Conservation (phyloP, 2,797 vertebrate species). For the Crocodylus rhombifer region DNA sequence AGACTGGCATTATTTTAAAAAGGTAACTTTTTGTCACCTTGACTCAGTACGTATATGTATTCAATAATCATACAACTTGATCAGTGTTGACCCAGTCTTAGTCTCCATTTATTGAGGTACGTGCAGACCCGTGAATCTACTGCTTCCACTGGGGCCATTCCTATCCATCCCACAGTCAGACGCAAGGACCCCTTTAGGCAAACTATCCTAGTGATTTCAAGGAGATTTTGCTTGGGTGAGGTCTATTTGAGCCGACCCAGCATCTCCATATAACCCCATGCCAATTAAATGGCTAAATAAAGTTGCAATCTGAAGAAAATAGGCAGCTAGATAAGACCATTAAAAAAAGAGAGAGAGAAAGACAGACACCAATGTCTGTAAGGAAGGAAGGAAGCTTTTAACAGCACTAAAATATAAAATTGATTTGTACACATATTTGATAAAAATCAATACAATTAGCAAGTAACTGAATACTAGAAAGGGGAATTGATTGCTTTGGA, state of each 20-base stretch:
- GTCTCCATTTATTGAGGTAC: neutral
- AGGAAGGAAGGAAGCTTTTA: slow-evolving; percentile 72
- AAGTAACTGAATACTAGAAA: slow-evolving; percentile 70
- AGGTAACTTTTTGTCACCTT: slow-evolving; percentile 4
- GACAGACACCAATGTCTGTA: slow-evolving; percentile 42
- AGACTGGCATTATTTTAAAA: neutral
- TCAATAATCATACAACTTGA: neutral
- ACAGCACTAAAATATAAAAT: slow-evolving; percentile 77
- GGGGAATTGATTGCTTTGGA: slow-evolving; percentile 64
- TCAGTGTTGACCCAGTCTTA: slow-evolving; percentile 13
- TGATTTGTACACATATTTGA: slow-evolving; percentile 77
- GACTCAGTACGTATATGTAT: slow-evolving; percentile 1
- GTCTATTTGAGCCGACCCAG: neutral
- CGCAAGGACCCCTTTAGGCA: neutral
- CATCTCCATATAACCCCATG: neutral
- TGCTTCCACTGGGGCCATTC: rapidly evolving
- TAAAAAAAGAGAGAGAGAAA: slow-evolving; percentile 48
- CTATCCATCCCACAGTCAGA: too few species aligned
- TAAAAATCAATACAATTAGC: slow-evolving; percentile 79
- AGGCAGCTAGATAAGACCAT: slow-evolving; percentile 42
- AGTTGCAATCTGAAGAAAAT: slow-evolving; percentile 2
- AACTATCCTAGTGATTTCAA: neutral
- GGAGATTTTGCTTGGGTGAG: neutral
- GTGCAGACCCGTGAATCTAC: neutral
- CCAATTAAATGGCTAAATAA: neutral